Evolutionary conservation across 2,888 invertebrate genomes (phyloP).

Genomic region (Tromatobia lineatoria): DNA sequence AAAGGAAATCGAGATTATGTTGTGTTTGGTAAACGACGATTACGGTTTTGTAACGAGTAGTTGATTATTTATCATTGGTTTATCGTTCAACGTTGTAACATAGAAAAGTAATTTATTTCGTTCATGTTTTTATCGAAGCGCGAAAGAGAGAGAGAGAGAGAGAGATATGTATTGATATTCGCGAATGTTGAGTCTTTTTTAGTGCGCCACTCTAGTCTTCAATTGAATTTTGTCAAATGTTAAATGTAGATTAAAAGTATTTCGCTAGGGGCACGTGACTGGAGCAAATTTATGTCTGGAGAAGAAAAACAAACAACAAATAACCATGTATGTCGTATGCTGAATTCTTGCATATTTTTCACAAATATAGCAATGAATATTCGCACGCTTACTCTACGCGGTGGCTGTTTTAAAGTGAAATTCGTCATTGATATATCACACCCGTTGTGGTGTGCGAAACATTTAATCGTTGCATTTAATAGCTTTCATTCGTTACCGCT

Average conservation of each 20-base stretch:
- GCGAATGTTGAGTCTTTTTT: conserved; percentile 70
- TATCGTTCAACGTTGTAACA: conserved; percentile 64
- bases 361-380: conserved; percentile 41
- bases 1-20: conserved; percentile 27
- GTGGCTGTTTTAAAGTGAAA: conserved; percentile 38
- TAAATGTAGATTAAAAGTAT: conserved; percentile 45
- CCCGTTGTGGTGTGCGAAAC: conserved; percentile 2
- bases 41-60: conserved; percentile 23
- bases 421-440: conserved; percentile 19
- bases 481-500: conserved; percentile 34
- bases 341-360: conserved; percentile 46
- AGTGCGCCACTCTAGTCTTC: conserved; percentile 75
- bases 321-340: conserved; percentile 13
- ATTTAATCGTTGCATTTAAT: conserved; percentile 47
- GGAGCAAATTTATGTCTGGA: conserved; percentile 18
- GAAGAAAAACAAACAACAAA: background rate
- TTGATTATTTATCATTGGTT: conserved; percentile 47
- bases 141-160: conserved; percentile 31
- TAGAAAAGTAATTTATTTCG: conserved; percentile 63
- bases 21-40: conserved; percentile 23
- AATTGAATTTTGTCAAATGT: conserved; percentile 68
- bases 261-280: conserved; percentile 28
- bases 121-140: conserved; percentile 58
- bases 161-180: conserved; percentile 60
- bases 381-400: conserved; percentile 25